Evolutionary conservation across 2,113 vertebrate genomes (phyloP).

Genomic region (Lagopus muta): DNA sequence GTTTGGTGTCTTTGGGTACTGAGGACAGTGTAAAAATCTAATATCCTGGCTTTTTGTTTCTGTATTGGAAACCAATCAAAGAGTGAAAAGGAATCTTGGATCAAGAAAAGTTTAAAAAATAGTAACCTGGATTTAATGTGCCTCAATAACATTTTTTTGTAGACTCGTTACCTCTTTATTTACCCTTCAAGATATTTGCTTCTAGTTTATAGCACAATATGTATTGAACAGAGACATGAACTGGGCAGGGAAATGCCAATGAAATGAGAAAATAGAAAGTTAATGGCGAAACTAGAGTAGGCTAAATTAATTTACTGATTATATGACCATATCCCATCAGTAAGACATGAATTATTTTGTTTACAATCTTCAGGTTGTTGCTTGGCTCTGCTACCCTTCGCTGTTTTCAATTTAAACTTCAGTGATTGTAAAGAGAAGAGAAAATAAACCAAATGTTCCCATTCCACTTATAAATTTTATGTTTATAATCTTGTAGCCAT

Average conservation of each 20-base stretch:
- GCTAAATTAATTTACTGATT: slow-evolving; percentile 81
- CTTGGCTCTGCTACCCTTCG: slow-evolving; percentile 76
- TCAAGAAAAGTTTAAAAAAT: slow-evolving; percentile 65
- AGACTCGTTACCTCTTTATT: slow-evolving; percentile 77
- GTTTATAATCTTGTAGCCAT: slow-evolving; percentile 80
- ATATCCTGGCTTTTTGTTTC: slow-evolving; percentile 49
- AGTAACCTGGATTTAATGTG: slow-evolving; percentile 68
- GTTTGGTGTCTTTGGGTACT: slow-evolving; percentile 21
- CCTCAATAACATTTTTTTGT: slow-evolving; percentile 64
- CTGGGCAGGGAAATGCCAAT: slow-evolving; percentile 75
- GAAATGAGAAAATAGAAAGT: slow-evolving; percentile 80
- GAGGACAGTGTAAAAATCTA: slow-evolving; percentile 53
- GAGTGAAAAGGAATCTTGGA: slow-evolving; percentile 65
- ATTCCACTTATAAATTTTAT: slow-evolving; percentile 81
- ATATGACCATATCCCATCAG: slow-evolving; percentile 79
- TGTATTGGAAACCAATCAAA: slow-evolving; percentile 46
- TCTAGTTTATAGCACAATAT: slow-evolving; percentile 77
- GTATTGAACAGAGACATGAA: slow-evolving; percentile 76
- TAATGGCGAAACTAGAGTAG: slow-evolving; percentile 78
- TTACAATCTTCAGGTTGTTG: slow-evolving; percentile 80
- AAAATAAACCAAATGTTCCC: slow-evolving; percentile 81
- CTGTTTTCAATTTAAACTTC: slow-evolving; percentile 79
- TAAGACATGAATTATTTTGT: slow-evolving; percentile 81
- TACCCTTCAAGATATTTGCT: slow-evolving; percentile 77
- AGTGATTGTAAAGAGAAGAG: slow-evolving; percentile 78